A percentile compares a stretch with the other conserved stretches of the same genome.
These are phyloP conservation scores for Callyntrura guangdongensis DNA, from an alignment of 2,888 invertebrate species.

Conservation along the genomic window DNA sequence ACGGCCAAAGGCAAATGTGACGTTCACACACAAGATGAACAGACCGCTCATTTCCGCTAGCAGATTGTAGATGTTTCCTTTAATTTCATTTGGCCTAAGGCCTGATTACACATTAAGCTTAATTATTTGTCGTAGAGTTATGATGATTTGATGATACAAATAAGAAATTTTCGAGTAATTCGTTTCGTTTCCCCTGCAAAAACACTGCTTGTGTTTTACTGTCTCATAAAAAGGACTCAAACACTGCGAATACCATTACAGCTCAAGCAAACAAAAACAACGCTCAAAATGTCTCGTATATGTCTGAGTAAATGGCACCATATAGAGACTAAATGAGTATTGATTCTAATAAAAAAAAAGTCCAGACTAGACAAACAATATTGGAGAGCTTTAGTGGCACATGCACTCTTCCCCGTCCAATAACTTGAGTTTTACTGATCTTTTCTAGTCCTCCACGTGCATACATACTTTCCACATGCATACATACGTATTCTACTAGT, in stretches of 20 bases:
- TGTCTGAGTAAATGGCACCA: background rate
- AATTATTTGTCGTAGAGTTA: background rate
- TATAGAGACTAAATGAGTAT: background rate
- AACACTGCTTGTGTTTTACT: background rate
- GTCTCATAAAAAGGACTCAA: background rate
- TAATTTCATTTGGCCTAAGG: background rate
- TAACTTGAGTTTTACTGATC: background rate
- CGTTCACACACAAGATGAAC: background rate
- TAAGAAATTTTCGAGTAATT: constrained; percentile 14
- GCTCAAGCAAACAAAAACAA: background rate
- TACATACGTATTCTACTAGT: background rate
- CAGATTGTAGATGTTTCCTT: background rate
- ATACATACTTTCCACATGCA: background rate
- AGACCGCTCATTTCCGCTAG: background rate
- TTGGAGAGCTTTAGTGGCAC: background rate
- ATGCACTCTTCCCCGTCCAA: background rate
- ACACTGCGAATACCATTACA: background rate
- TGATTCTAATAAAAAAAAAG: constrained; percentile 16
- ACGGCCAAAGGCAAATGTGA: no score
- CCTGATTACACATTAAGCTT: background rate
- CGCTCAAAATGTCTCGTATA: background rate
- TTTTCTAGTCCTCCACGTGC: background rate
- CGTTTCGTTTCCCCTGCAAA: constrained; percentile 1
- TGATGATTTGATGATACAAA: background rate
- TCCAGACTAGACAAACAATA: background rate